phyloP scores from a whole-genome alignment of 2,113 vertebrate species.

The Cyanocitta stelleri region DNA sequence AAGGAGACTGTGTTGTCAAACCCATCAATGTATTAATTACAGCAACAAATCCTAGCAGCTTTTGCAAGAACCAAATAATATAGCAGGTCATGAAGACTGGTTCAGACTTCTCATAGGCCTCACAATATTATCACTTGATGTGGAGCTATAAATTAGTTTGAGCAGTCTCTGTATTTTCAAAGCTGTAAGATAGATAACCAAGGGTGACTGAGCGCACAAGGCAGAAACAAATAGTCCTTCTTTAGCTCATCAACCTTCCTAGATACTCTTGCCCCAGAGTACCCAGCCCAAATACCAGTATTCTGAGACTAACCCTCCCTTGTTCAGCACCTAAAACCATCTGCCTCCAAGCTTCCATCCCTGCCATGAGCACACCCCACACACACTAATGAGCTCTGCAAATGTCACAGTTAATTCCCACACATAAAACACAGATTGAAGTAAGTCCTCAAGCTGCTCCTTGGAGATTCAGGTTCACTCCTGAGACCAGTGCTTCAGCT shows the following conservation, averaged over 20 bases:
- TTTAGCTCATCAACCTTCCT: neutral
- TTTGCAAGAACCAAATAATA: neutral
- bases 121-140: neutral
- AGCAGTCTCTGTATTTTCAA: neutral
- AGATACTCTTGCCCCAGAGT: neutral
- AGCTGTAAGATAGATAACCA: neutral
- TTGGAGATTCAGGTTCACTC: neutral
- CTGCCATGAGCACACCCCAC: neutral
- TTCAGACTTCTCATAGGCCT: neutral
- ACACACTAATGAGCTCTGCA: neutral
- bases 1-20: neutral
- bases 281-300: neutral
- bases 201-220: neutral
- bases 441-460: neutral
- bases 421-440: neutral
- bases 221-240: neutral
- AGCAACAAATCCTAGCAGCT: neutral
- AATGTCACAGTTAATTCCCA: neutral
- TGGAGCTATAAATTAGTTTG: neutral
- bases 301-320: neutral
- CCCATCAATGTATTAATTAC: neutral
- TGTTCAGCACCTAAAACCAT: neutral
- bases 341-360: neutral
- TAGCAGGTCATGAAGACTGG: neutral
- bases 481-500: neutral